Evolutionary conservation across 2,888 invertebrate species (phyloP).

Genomic region (Thyatira batis): DNA sequence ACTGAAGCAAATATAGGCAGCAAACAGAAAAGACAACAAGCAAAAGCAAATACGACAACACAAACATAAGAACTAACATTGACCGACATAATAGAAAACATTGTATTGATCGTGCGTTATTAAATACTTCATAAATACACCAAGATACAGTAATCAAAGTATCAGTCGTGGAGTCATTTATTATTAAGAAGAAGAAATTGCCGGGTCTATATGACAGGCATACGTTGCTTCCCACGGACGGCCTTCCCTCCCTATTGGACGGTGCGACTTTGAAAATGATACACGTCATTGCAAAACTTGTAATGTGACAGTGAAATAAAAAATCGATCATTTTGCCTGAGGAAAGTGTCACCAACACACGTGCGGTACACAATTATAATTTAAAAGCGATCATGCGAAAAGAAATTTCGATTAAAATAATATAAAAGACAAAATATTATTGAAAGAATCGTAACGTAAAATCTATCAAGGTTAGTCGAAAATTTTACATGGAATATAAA

Average conservation of each 20-base stretch:
- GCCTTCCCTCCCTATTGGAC: conserved; percentile 39
- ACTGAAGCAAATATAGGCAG: conserved; percentile 11
- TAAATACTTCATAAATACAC: conserved; percentile 22
- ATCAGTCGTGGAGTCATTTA: conserved; percentile 40
- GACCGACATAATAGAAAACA: conserved; percentile 39
- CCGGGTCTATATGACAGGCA: conserved; percentile 46
- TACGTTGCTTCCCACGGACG: conserved; percentile 52
- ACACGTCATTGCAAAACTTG: conserved; percentile 63
- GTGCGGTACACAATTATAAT: conserved; percentile 21
- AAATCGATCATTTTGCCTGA: conserved; percentile 58
- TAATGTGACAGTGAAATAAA: conserved; percentile 49
- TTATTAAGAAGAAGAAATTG: conserved; percentile 62
- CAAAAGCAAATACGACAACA: conserved; percentile 23
- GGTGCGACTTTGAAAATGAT: conserved; percentile 51
- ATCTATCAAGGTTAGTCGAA: neutral
- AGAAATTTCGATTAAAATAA: neutral
- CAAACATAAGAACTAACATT: conserved; percentile 38
- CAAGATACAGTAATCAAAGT: conserved; percentile 22
- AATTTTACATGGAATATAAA: neutral
- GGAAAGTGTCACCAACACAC: conserved; percentile 36
- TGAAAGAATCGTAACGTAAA: neutral
- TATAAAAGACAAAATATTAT: neutral
- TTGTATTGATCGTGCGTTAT: conserved; percentile 36
- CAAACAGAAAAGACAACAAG: neutral
- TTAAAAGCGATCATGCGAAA: neutral